Base-by-base conservation (phyloP, 2,888 invertebrate genomes). In the Eilema griseolum region DNA sequence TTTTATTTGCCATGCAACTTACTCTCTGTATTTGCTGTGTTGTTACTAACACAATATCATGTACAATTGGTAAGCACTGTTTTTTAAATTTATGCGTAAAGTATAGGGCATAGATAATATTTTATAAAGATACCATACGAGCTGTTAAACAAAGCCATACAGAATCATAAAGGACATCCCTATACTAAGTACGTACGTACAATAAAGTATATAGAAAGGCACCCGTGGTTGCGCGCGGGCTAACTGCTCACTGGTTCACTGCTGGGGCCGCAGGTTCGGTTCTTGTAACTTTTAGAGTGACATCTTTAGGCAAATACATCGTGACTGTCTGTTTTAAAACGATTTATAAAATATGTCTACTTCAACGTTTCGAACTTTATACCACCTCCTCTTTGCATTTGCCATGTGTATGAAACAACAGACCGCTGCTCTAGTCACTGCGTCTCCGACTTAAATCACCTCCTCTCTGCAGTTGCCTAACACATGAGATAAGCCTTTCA, bases 131-230 rank as follows among this genome's bases (percentile, higher is more conserved):
- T 16, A 59, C 59, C 61, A 8, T 28, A 23, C 56, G 65, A 65
- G 31, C 7, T n/a, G n/a, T 26, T 8, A 10, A n/a, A 31, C 24
- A 41, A 24, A 74, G 61, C 26, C 33, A 57, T 41, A 63, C 20
- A 78, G 66, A 62, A 78, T 81, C 77, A 76, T 73, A 73, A 84
- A 83, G 83, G 83, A 83, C 83, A 83, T 69, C 79, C 82, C 82
- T 75, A 73, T 66, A 66, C 71, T 75, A 73, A 10, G 65, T 56
- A 68, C 63, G 24, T 41, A 31, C 59, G 59, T 60, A 64, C 46
- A 69, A 41, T 64, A 60, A 46, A 64, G 16, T 59, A 74, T 76
- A 70, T 71, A 73, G 66, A 80, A 81, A 84, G 84, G 84, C 83
- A 83, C 83, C 82, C 80, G 69, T 69, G 83, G 76, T 77, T 57